Percentiles rank a stretch among this genome's conserved stretches.
These are phyloP conservation scores for Chymomyza fuscimana DNA, from an alignment of 2,888 invertebrate species.

Conservation along the genomic window DNA sequence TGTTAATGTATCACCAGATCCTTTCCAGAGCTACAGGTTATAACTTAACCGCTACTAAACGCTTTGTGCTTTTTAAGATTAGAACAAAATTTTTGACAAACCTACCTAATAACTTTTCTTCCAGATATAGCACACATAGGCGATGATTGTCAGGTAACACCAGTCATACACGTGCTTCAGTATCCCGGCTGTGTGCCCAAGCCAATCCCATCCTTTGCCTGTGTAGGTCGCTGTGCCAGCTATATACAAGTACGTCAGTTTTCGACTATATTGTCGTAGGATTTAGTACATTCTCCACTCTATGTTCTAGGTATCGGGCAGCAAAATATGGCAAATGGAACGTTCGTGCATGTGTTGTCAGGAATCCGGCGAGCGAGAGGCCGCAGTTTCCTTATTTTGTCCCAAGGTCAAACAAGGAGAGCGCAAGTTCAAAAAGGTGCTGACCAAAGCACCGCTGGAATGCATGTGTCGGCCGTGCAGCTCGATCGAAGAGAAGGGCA, in stretches of 20 bases:
- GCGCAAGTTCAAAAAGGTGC: slow-evolving; percentile 91
- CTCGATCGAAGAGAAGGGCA: slow-evolving; percentile 91
- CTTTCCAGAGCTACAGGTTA: no score
- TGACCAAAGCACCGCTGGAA: slow-evolving; percentile 94
- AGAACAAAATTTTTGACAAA: neutral
- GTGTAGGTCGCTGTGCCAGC: slow-evolving; percentile 93
- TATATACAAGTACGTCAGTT: slow-evolving; percentile 89
- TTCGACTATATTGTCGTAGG: neutral
- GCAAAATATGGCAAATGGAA: slow-evolving; percentile 98
- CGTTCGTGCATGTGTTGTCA: slow-evolving; percentile 97
- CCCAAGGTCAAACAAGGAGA: slow-evolving; percentile 93
- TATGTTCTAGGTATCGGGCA: slow-evolving; percentile 89
- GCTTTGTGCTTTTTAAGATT: no score
- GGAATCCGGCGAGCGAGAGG: slow-evolving; percentile 95
- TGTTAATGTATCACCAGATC: no score
- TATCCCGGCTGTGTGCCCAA: slow-evolving; percentile 95
- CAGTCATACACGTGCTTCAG: slow-evolving; percentile 93
- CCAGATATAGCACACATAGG: slow-evolving; percentile 76
- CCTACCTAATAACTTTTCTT: neutral
- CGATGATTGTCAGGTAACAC: slow-evolving; percentile 94
- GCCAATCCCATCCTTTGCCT: slow-evolving; percentile 95
- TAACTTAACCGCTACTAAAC: no score
- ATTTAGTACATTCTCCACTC: no score
- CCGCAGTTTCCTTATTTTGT: slow-evolving; percentile 92
- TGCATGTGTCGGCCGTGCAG: slow-evolving; percentile 97